Base-by-base conservation (phyloP, 2,113 vertebrate species). In the Cyanoliseus patagonus region DNA sequence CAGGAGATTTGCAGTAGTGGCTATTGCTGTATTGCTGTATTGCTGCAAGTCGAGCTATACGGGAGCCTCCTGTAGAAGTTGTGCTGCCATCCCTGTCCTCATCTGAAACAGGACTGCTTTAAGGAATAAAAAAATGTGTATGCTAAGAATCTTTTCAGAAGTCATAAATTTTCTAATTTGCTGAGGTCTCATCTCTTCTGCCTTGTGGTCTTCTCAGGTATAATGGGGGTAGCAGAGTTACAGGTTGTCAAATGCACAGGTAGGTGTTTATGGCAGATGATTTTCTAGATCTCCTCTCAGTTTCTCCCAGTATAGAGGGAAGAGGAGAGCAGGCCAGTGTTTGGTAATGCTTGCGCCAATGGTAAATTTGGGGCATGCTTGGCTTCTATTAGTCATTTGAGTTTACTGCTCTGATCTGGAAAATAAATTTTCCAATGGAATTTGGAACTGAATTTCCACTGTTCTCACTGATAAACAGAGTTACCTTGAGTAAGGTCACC, bases 201-300 rank as follows among this genome's bases (percentile, higher is more conserved):
- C 27, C 15, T 4, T 1, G 0, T 22, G 39, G 31, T 35, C 22
- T 33, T 17, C 47, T 68, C 13, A 4, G 22, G 5, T 80, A 1
- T 53, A 22, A 18, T 17, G 17, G 6, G 33, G 10, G 8, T 64
- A 72, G 46, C 12, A 52, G 44, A 39, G 5, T 72, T 83, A 35
- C 47, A 76, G 12, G 8, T 5, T 35, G 59, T 51, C 64, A 42
- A 20, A 37, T 27, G 25, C 53, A 23, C 5, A 6, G 11, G 31
- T 77, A 88, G 30, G 13, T 42, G 13, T 53, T 86, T 49, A 25
- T 39, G 64, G 16, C 23, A 44, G 64, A 66, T 64, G 15, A 7
- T 52, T 81, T 70, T 49, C 64, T 49, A 23, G 14, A 30, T 64
- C 13, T 9, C 64, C 13, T 49, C 13, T 63, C 3, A 1, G 14